Evolutionary conservation across 2,797 vertebrate genomes (phyloP), one percentile per base, ranked within the genome.

Genomic region (Squalus acanthias): DNA sequence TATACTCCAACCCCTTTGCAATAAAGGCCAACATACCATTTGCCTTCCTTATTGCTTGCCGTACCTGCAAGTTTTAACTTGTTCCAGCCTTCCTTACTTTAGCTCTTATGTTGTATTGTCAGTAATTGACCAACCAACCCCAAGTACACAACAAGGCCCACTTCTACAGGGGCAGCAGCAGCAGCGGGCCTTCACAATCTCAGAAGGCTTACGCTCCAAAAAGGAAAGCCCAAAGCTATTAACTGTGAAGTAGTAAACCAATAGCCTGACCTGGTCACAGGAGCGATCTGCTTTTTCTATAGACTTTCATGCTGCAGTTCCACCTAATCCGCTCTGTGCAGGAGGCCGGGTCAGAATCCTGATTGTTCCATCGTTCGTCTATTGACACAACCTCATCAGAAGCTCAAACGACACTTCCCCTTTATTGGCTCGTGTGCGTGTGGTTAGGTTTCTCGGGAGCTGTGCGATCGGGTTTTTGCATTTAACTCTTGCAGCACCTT

Each of bases 171-270:
- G 26, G n/a, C 46, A 67, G 7, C 2, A 46, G 65, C 17, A 39
- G n/a, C 39, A 39, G n/a, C 33, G 39, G 76, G 76, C 33, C 63
- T 67, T 93, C 46, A 33, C 91, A 93, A 85, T 46, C 91, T 93
- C 15, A 7, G 15, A 92, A 92, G 89, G 39, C 67, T 65, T 92
- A 65, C n/a, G 67, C 63, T 93, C n/a, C 17, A 22, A 67, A 22
- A 22, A 39, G 33, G 63, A 67, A 67, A 93, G 91, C 6, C 91
- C 91, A 93, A 67, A 67, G 91, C 67, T 93, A 93, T 93, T 93
- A 93, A 93, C 63, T 93, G 91, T 46, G n/a, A 67, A 93, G 91
- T 93, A 65, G 65, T 93, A 93, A 85, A 85, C 79, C 39, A 85
- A 46, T 85, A 46, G 79, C 39, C 17, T 46, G 79, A 67, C 63